A percentile compares a stretch with the other conserved stretches of the same genome.
Evolutionary conservation across 2,113 vertebrate species (phyloP).

Genomic region (Chaetops frenatus): DNA sequence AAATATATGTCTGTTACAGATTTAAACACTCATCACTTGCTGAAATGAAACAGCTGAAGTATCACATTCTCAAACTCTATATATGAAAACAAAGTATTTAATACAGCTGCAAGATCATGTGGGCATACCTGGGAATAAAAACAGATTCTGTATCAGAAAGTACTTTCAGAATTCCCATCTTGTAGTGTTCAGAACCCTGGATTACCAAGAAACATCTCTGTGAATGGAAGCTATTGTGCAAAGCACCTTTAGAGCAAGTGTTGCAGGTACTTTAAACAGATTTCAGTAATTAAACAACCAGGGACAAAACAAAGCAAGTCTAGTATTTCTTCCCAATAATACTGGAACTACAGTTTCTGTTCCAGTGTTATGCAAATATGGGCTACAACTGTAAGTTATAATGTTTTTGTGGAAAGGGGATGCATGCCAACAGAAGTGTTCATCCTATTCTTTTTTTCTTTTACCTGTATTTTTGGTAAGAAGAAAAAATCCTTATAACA

Average conservation of each 20-base stretch:
- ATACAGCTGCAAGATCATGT: neutral
- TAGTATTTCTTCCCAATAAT: neutral
- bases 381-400: neutral
- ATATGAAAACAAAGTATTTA: neutral
- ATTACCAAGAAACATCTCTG: neutral
- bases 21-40: neutral
- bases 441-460: neutral
- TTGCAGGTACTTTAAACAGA: neutral
- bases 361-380: neutral
- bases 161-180: neutral
- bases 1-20: neutral
- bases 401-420: neutral
- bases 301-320: neutral
- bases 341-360: neutral
- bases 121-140: neutral
- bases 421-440: neutral
- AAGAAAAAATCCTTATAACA: neutral
- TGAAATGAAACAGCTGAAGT: neutral
- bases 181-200: neutral
- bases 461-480: neutral
- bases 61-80: neutral
- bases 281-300: neutral
- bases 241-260: neutral
- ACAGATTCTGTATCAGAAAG: neutral
- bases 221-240: neutral